Evolutionary conservation across 1,140 invertebrate genomes (phyloP), one percentile per base, ranked within the genome.

Genomic region (Campoletis sonorensis): DNA sequence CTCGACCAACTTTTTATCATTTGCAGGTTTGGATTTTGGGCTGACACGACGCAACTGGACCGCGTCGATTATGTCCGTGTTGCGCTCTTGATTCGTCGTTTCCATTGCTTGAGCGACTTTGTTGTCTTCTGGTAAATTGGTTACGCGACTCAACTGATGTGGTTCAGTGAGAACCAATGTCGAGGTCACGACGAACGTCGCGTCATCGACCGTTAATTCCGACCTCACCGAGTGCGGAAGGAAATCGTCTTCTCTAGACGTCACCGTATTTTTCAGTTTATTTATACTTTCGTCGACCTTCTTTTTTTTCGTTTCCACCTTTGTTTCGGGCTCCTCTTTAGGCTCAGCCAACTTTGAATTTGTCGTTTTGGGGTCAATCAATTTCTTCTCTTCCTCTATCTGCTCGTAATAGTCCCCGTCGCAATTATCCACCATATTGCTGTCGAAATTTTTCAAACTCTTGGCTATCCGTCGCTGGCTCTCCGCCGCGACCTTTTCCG

Each of bases 51-150:
- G 86, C 10, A 92, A 75, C 27, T 92, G 87, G 7, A 92, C 88
- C 0, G 90, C 90, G 51, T 92, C 90, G 7, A 91, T 89, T 0
- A 92, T 89, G 70, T 91, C 90, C 0, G 89, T 90, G 73, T 92
- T 92, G 40, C 88, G 83, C 10, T 87, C 86, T 7, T 79, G 78
- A 70, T 82, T 85, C 5, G 85, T 86, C 0, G 61, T 79, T 13
- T 40, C 79, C 0, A 11, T 1, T 45, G 40, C 11, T 4, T 45
- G 8, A 45, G 11, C 8, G 40, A 4, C 77, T 0, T 77, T 37
- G 26, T 84, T 85, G 26, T 64, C 61, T 15, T 86, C 82, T 30
- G 70, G 16, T 8, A 54, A 21, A 82, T 5, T 75, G 40, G n/a
- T 23, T 68, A 54, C 23, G 78, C 27, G 49, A 64, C 79, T 84